A percentile compares a stretch with the other conserved stretches of the same genome.
These are phyloP conservation scores for Drosophila pectinifera DNA, from an alignment of 1,140 invertebrate species.

Conservation along the genomic window DNA sequence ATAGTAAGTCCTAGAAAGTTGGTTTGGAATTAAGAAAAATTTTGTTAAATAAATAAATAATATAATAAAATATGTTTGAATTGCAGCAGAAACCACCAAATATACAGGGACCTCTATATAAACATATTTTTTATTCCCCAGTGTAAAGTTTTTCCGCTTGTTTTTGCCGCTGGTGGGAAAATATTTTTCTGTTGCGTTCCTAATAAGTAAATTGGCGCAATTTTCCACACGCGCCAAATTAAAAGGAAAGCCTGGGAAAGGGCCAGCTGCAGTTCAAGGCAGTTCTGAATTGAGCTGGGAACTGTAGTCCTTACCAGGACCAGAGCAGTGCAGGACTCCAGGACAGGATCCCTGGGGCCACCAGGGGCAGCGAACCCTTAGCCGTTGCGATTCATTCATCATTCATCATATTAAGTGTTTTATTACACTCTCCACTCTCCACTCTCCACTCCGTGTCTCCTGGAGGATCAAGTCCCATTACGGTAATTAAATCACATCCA, in stretches of 20 bases:
- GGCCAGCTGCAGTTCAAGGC: slow-evolving; percentile 45
- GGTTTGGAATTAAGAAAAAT: too few relatives aligned
- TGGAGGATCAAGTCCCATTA: slow-evolving; percentile 79
- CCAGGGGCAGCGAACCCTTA: slow-evolving; percentile 59
- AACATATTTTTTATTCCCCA: not conserved
- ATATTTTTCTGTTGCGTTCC: slow-evolving; percentile 52
- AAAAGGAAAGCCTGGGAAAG: slow-evolving; percentile 70
- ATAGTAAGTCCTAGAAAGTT: too few relatives aligned
- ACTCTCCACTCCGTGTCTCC: slow-evolving; percentile 32
- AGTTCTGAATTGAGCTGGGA: not conserved
- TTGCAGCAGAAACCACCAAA: too few relatives aligned
- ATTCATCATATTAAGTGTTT: slow-evolving; percentile 83
- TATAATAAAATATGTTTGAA: too few relatives aligned
- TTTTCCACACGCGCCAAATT: slow-evolving; percentile 78
- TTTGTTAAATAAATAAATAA: too few relatives aligned
- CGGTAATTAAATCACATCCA: slow-evolving; percentile 84
- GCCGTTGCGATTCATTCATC: slow-evolving; percentile 71
- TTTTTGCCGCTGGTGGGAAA: slow-evolving; percentile 47
- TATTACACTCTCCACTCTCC: slow-evolving; percentile 69
- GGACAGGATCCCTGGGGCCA: slow-evolving; percentile 45
- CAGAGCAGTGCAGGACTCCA: slow-evolving; percentile 4
- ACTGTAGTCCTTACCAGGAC: not conserved
- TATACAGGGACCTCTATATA: too few relatives aligned
- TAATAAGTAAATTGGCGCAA: slow-evolving; percentile 80
- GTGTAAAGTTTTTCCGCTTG: slow-evolving; percentile 27